Evolutionary conservation across 2,797 vertebrate species (phyloP), one percentile per base, ranked within the genome.

Genomic region (Luscinia luscinia): DNA sequence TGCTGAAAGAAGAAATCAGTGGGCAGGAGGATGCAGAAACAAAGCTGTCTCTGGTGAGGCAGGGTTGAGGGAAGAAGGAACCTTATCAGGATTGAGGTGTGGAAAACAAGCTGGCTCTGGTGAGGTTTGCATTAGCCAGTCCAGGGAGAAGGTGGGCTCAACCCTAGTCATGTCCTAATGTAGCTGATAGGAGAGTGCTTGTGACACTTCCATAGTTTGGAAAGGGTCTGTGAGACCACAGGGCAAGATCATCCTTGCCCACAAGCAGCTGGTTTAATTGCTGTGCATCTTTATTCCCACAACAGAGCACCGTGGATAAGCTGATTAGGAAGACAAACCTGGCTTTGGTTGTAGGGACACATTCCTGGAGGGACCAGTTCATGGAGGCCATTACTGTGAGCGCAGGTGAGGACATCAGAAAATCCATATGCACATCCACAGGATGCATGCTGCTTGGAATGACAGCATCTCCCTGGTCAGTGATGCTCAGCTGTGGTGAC

Each of bases 361-460:
- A 99, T 98, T 99, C 99, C 75, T 99, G 99, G 99, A 99, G 98
- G 97, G 99, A 99, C 94, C 99, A 99, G 97, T 99, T 99, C 97
- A 97, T 99, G 99, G 99, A 99, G 97, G 99, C 99, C 94, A 99
- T 99, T 85, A 99, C 99, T 36, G 99, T 99, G 98, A 99, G 99
- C 12, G 98, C 99, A 98, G 99, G 99, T 99, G 98, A 95, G 76
- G 8, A 41, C 48, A 24, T 61, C n/a, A 82, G 46, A 58, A 81
- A 62, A 78, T n/a, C 30, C 51, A 32, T 30, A n/a, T 1, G 4
- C 69, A 57, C 38, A 51, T 41, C 43, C 9, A 9, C 7, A 64
- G 72, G 32, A 49, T 54, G 80, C 58, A 2, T 24, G 54, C 17
- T 30, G 55, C 36, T 58, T 68, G 54, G 58, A 34, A 36, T 43